Evolutionary conservation across 2,888 invertebrate species (phyloP).

Genomic region (Drosophila setosimentum): DNA sequence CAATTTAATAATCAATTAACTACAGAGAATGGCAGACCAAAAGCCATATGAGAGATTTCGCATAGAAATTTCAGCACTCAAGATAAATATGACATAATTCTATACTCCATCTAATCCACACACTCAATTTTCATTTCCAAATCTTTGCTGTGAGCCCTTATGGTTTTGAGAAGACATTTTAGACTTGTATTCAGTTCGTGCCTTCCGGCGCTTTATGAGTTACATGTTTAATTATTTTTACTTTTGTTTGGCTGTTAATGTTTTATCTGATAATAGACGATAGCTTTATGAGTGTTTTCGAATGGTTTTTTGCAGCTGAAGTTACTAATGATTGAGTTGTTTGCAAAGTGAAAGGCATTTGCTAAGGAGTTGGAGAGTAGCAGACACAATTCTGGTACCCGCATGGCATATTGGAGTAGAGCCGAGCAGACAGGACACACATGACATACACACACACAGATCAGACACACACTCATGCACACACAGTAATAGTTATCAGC

Average conservation of each 20-base stretch:
- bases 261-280: slow-evolving; percentile 26
- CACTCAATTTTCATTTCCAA: neutral
- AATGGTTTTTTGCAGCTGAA: slow-evolving; percentile 27
- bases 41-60: neutral
- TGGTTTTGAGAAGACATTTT: neutral
- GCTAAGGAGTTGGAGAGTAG: neutral
- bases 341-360: neutral
- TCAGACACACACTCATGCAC: slow-evolving; percentile 6
- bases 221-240: slow-evolving; percentile 35
- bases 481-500: slow-evolving; percentile 61
- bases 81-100: neutral
- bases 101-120: neutral
- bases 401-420: slow-evolving; percentile 62
- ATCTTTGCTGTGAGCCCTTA: neutral
- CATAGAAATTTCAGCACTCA: neutral
- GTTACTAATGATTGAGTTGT: slow-evolving; percentile 33
- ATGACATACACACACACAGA: slow-evolving; percentile 6
- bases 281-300: slow-evolving; percentile 9
- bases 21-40: neutral
- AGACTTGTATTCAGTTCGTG: slow-evolving; percentile 1
- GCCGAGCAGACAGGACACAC: slow-evolving; percentile 19
- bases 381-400: slow-evolving; percentile 59
- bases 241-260: slow-evolving; percentile 17
- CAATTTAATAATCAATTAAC: neutral
- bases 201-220: neutral